These are phyloP conservation scores for Chymomyza caudatula DNA, from an alignment of 2,888 invertebrate genomes.

Conservation along the genomic window DNA sequence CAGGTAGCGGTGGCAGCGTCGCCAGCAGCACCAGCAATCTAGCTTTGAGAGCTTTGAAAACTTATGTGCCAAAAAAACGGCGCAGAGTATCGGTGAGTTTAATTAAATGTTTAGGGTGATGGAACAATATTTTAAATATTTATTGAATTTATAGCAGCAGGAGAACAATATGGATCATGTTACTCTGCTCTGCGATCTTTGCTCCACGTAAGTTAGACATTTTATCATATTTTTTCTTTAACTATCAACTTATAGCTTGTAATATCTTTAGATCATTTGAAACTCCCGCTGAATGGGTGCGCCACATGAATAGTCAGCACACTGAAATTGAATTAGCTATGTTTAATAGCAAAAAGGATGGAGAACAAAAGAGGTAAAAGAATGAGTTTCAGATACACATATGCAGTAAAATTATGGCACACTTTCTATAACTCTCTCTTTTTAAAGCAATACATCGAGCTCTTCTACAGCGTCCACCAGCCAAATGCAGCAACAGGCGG, in stretches of 20 bases:
- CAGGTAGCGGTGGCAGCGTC: slow-evolving; percentile 21
- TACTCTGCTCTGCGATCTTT: slow-evolving; percentile 87
- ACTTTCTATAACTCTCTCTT: background rate
- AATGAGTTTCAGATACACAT: too few relatives aligned
- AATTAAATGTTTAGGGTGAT: background rate
- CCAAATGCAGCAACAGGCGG: background rate
- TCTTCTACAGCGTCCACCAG: slow-evolving; percentile 8
- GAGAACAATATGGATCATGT: slow-evolving; percentile 82
- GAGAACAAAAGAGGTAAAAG: slow-evolving; percentile 79
- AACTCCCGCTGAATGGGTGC: slow-evolving; percentile 92
- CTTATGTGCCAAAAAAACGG: slow-evolving; percentile 77
- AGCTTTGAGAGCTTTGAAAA: slow-evolving; percentile 56
- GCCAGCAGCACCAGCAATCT: slow-evolving; percentile 29
- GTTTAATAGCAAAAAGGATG: slow-evolving; percentile 76
- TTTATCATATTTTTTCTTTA: background rate
- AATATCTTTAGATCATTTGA: slow-evolving; percentile 79
- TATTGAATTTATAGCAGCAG: slow-evolving; percentile 78
- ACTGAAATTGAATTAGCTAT: slow-evolving; percentile 88
- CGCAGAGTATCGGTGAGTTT: slow-evolving; percentile 80
- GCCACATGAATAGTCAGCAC: slow-evolving; percentile 90
- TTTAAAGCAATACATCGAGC: slow-evolving; percentile 24
- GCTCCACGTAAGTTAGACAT: slow-evolving; percentile 81
- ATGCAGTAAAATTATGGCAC: too few relatives aligned
- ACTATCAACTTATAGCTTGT: background rate
- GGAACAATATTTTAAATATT: background rate